Conservation (phyloP, 30 jellyfish, hydroid and myxozoan species). For the Chironex yamaguchii region DNA sequence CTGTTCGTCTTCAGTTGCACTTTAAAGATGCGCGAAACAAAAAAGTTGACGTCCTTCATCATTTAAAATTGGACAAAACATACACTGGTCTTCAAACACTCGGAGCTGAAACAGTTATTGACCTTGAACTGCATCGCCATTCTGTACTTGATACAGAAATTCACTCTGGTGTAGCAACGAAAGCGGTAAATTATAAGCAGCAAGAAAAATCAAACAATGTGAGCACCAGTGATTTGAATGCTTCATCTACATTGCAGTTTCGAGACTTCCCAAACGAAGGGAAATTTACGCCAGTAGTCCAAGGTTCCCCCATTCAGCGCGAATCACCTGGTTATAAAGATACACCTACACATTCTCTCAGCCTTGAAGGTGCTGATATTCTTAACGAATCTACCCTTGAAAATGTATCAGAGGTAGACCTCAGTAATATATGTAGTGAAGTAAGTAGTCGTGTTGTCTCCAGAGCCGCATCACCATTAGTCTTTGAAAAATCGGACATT, state of each 20-base stretch:
- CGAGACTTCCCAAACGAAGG: background rate
- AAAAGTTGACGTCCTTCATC: constrained; percentile 88
- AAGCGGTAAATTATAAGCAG: background rate
- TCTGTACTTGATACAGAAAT: constrained; percentile 26
- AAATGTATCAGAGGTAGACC: background rate
- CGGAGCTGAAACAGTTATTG: constrained; percentile 91
- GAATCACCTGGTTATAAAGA: background rate
- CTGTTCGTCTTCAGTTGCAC: constrained; percentile 91
- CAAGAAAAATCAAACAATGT: background rate
- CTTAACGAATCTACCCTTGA: background rate
- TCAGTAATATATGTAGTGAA: background rate
- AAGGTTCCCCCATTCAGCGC: background rate
- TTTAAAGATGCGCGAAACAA: constrained; percentile 86
- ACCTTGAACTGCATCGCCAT: constrained; percentile 84
- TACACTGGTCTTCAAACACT: constrained; percentile 98
- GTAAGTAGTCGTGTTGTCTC: background rate
- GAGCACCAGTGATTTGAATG: background rate
- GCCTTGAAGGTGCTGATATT: background rate
- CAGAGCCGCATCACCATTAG: constrained; percentile 23
- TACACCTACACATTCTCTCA: background rate
- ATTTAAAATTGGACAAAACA: constrained; percentile 87
- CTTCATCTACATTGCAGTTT: background rate
- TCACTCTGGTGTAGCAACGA: background rate
- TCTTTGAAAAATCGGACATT: background rate
- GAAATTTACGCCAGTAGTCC: background rate